Evolutionary conservation across 1,140 invertebrate species (phyloP).

Genomic region (Drosophila watanabei): DNA sequence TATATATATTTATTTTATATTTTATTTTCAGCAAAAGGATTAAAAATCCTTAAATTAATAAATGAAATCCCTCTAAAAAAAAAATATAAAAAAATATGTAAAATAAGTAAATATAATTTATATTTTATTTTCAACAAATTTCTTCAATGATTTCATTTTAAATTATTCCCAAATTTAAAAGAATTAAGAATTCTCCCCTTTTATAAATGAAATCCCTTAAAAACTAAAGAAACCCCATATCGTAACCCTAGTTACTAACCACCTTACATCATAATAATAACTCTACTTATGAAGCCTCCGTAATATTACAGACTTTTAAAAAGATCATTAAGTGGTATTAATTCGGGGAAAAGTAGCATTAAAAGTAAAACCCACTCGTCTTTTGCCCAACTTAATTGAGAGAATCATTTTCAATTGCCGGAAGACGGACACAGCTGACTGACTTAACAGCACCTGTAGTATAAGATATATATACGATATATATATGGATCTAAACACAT

Average conservation of each 20-base stretch:
- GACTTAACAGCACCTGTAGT: constrained; percentile 20
- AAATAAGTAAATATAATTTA: too few species aligned
- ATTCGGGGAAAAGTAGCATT: constrained; percentile 25
- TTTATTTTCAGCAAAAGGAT: too few species aligned
- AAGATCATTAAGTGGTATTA: constrained; percentile 6
- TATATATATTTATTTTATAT: too few species aligned
- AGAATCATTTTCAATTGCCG: constrained; percentile 43
- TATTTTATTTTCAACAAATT: too few species aligned
- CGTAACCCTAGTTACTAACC: background rate
- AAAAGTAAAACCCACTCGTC: constrained; percentile 41
- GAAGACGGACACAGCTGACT: constrained; percentile 45
- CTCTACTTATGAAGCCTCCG: background rate
- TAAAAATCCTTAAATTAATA: too few species aligned
- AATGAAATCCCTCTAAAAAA: too few species aligned
- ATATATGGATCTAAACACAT: background rate
- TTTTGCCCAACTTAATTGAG: constrained; percentile 17
- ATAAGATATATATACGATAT: constrained; percentile 5
- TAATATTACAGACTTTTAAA: constrained; percentile 7
- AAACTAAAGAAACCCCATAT: background rate
- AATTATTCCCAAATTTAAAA: too few species aligned
- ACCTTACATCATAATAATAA: background rate
- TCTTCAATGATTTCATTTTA: too few species aligned
- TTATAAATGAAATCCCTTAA: too few species aligned
- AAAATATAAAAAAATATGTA: too few species aligned
- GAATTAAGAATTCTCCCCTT: too few species aligned